Conservation (phyloP, 2,113 vertebrate species). For the Synodontis membranacea region DNA sequence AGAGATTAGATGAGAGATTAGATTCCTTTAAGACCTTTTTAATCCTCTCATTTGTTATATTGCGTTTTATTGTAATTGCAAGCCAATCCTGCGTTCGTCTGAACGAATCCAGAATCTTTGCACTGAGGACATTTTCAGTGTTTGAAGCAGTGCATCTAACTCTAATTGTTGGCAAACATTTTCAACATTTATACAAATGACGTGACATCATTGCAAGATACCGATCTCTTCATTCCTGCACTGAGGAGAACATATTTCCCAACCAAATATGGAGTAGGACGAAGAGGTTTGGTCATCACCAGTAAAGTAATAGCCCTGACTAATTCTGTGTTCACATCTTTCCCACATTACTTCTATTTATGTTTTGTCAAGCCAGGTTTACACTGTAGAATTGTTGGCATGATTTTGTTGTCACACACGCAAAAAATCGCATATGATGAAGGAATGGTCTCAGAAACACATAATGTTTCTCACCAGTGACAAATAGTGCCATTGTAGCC, state of each 20-base stretch:
- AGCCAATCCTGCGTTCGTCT: constrained; percentile 18
- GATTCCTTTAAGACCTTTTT: constrained; percentile 44
- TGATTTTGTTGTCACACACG: not conserved
- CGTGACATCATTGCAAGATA: not conserved
- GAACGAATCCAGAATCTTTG: constrained; percentile 18
- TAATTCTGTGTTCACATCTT: not conserved
- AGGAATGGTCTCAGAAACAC: not conserved
- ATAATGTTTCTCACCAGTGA: not conserved
- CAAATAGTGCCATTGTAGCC: not conserved
- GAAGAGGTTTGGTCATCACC: not conserved
- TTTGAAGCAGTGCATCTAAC: not conserved
- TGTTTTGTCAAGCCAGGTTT: not conserved
- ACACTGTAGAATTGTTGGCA: not conserved
- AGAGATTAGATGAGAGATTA: constrained; percentile 39
- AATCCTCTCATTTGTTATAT: constrained; percentile 38
- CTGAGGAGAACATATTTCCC: not conserved
- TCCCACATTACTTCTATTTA: not conserved
- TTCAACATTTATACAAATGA: not conserved
- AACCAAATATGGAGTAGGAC: not conserved
- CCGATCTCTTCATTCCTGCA: not conserved
- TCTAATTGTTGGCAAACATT: not conserved
- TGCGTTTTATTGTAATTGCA: constrained; percentile 19
- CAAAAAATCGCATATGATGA: not conserved
- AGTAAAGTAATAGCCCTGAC: not conserved
- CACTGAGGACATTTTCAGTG: not conserved